Evolutionary conservation across 2,888 invertebrate genomes (phyloP).

Genomic region (Meloe dianella): DNA sequence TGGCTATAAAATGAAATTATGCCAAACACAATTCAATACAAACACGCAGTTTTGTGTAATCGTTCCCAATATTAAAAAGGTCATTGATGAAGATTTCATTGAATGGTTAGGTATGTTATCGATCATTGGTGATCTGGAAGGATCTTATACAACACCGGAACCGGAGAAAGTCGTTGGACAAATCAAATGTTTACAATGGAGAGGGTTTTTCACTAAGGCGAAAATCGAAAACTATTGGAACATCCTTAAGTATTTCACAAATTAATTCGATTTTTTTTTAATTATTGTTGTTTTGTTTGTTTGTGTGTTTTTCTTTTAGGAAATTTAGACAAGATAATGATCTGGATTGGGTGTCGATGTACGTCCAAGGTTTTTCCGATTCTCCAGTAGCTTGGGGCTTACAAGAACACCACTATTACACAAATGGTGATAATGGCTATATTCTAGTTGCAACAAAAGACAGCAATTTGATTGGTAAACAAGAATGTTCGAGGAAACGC

Average conservation of each 20-base stretch:
- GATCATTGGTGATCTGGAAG: conserved; percentile 57
- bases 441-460: conserved; percentile 56
- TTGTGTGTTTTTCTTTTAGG: too few species aligned
- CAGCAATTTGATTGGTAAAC: conserved; percentile 51
- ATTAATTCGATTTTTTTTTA: neutral
- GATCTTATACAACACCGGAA: conserved; percentile 56
- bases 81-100: conserved; percentile 55
- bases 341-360: conserved; percentile 60
- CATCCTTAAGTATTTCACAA: conserved; percentile 49
- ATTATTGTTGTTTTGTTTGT: conserved; percentile 2
- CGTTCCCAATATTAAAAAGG: conserved; percentile 55
- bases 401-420: conserved; percentile 61
- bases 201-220: conserved; percentile 61
- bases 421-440: conserved; percentile 63
- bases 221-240: conserved; percentile 56
- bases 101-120: conserved; percentile 66
- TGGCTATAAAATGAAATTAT: conserved; percentile 59
- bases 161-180: conserved; percentile 52
- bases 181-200: conserved; percentile 59
- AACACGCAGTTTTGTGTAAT: conserved; percentile 54
- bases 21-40: conserved; percentile 55
- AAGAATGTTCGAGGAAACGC: conserved; percentile 55
- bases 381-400: conserved; percentile 61
- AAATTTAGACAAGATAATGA: conserved; percentile 29
- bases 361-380: conserved; percentile 66